Evolutionary conservation across 2,113 vertebrate species (phyloP).

Genomic region (Anhinga rufa): DNA sequence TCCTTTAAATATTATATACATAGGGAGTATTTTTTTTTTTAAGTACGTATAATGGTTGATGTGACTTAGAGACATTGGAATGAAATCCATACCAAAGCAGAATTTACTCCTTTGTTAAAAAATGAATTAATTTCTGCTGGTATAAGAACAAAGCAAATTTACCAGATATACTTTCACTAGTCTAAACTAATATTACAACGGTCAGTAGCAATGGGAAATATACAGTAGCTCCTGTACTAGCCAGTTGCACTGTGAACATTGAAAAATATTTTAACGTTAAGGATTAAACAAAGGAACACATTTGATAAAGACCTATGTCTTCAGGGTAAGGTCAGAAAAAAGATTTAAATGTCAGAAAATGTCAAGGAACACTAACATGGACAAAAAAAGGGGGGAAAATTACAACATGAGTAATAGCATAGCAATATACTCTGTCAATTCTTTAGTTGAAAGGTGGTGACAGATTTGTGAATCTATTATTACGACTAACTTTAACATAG

Average conservation of each 20-base stretch:
- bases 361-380: not conserved
- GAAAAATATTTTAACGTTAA: not conserved
- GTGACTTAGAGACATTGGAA: not conserved
- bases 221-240: not conserved
- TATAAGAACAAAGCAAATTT: not conserved
- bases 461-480: not conserved
- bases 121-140: not conserved
- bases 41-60: not conserved
- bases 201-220: not conserved
- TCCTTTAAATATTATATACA: not conserved
- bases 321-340: not conserved
- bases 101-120: not conserved
- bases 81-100: not conserved
- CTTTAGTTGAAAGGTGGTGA: not conserved
- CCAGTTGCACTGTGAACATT: not conserved
- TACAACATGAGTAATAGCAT: not conserved
- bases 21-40: not conserved
- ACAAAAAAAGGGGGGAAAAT: not conserved
- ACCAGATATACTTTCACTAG: not conserved
- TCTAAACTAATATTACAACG: not conserved
- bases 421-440: not conserved
- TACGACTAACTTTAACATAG: not conserved
- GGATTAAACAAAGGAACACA: not conserved
- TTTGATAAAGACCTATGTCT: not conserved
- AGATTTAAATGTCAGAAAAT: not conserved